Evolutionary conservation across 2,888 invertebrate species (phyloP), one percentile per base, ranked within the genome.

Genomic region (Apamea crenata): DNA sequence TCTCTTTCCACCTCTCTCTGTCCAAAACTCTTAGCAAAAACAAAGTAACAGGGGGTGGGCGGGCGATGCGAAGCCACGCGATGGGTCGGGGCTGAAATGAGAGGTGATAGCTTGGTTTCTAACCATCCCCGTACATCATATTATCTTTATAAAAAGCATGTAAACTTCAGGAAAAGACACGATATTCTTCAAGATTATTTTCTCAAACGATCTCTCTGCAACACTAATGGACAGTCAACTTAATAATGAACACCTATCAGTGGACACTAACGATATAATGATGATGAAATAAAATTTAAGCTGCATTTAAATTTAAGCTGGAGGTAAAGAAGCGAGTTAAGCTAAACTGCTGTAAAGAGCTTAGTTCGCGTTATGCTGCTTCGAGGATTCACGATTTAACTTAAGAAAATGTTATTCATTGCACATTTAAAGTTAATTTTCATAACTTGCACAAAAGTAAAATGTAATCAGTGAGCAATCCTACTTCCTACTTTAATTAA

Each of bases 401-500:
- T 65, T 59, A 69, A 85, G 81, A 74, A 84, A 85, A 70, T 74
- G 65, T 85, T 63, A 65, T 69, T 83, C 74, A 32, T 63, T 74
- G 67, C 40, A 75, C 40, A 40, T 70, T 81, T 69, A 61, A 65
- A 70, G 59, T 85, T 61, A 56, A 68, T 82, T 68, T 72, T 68
- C n/a, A 50, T 63, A 85, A 80, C 61, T 63, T 68, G n/a, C 40
- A n/a, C 14, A 65, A 3, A 47, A 82, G 40, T 40, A 74, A 77
- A 29, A 47, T 14, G 12, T 36, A 18, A 40, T 50, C 1, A 50
- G 50, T 18, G 18, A 50, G 50, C 18, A 18, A 50, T 18, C 50
- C 18, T 50, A 50, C 5, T 50, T 47, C 14, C 47, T 14, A 14
- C 47, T 47, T 47, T 47, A 47, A 47, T 47, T 14, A 47, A 47